Conservation (phyloP, 2,113 vertebrate species). For the Dasypus novemcinctus region DNA sequence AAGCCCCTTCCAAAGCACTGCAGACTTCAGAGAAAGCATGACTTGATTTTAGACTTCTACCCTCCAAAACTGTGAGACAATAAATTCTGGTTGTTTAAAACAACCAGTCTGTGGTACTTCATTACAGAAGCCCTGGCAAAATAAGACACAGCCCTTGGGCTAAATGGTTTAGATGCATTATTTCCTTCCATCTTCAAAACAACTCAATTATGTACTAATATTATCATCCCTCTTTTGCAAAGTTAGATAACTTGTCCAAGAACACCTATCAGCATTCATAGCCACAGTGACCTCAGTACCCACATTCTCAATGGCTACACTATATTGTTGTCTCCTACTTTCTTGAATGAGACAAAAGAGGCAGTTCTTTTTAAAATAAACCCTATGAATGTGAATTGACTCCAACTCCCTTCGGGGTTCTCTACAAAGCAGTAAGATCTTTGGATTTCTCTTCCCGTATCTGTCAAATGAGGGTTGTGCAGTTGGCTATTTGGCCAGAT, state of each 20-base stretch:
- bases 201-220: not conserved
- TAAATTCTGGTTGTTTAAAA: too few relatives aligned
- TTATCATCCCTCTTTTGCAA: not conserved
- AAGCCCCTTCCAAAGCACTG: too few relatives aligned
- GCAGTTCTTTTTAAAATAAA: not conserved
- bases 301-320: not conserved
- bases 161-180: not conserved
- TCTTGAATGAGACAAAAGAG: not conserved
- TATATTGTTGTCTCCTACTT: not conserved
- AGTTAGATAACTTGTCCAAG: not conserved
- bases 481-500: not conserved
- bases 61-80: too few relatives aligned
- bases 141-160: not conserved
- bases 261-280: not conserved
- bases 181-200: constrained; percentile 18
- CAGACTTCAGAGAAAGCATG: too few relatives aligned
- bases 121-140: too few relatives aligned
- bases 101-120: too few relatives aligned
- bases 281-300: not conserved
- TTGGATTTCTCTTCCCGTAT: not conserved
- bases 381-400: constrained; percentile 29
- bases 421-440: not conserved
- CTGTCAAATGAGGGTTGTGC: not conserved
- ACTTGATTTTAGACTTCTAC: too few relatives aligned
- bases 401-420: not conserved